Conservation (phyloP, 1,140 invertebrate genomes). For the Tetraneura akinire region DNA sequence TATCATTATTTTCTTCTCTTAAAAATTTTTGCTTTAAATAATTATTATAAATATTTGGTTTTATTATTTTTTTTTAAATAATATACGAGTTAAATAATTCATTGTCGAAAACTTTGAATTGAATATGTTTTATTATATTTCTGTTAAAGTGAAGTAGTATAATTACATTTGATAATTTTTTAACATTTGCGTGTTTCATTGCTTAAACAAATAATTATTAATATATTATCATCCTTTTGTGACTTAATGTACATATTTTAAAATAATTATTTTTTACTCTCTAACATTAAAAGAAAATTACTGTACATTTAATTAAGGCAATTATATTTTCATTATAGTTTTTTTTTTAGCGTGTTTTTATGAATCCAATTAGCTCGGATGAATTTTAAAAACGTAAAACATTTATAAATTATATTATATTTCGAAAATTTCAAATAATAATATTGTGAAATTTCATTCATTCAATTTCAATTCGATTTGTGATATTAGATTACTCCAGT, state of each 20-base stretch:
- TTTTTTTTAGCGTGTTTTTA: not conserved
- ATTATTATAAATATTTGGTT: not conserved
- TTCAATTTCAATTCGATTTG: not conserved
- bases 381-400: not conserved
- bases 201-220: not conserved
- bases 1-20: not conserved
- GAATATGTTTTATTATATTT: not conserved
- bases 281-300: not conserved
- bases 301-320: not conserved
- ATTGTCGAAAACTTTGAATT: not conserved
- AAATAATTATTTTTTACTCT: not conserved
- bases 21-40: not conserved
- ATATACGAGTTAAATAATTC: no score
- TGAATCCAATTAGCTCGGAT: not conserved
- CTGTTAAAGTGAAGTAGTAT: not conserved
- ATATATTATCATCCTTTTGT: not conserved
- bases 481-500: not conserved
- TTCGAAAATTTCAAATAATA: no score
- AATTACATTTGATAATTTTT: not conserved
- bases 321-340: not conserved
- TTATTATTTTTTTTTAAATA: no score
- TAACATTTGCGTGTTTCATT: slow-evolving; percentile 1
- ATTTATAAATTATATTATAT: not conserved
- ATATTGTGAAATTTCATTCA: no score
- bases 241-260: not conserved